phyloP scores from a whole-genome alignment of 2,888 invertebrate genomes.

The Phyllotreta striolata region DNA sequence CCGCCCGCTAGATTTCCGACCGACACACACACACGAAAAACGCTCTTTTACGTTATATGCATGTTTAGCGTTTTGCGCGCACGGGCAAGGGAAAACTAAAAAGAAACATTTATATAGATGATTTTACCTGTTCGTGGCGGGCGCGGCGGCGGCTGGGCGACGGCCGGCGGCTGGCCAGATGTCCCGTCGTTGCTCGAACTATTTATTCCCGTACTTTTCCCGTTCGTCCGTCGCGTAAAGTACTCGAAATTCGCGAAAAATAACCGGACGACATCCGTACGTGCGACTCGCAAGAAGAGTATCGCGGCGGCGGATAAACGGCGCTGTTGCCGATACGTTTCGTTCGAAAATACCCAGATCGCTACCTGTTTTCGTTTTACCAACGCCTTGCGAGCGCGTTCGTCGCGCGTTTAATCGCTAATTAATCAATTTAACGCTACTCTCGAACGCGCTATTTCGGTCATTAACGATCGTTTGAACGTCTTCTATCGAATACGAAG shows the following conservation, averaged over 20 bases:
- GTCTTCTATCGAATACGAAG: no score
- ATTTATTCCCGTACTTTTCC: constrained; percentile 44
- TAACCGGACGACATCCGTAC: constrained; percentile 44
- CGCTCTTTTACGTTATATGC: constrained; percentile 39
- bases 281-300: constrained; percentile 40
- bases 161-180: constrained; percentile 28
- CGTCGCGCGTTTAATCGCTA: background rate
- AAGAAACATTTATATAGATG: constrained; percentile 42
- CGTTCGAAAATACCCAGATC: no score
- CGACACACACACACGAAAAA: constrained; percentile 36
- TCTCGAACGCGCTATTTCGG: no score
- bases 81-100: constrained; percentile 47
- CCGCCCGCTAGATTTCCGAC: constrained; percentile 4
- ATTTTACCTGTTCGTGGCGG: constrained; percentile 46
- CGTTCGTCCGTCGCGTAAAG: constrained; percentile 46
- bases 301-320: constrained; percentile 41
- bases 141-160: constrained; percentile 32
- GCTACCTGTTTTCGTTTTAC: background rate
- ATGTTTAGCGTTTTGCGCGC: constrained; percentile 37
- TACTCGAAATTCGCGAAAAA: constrained; percentile 38
- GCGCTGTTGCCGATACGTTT: constrained; percentile 34
- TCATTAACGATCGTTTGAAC: no score
- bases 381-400: background rate
- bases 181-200: constrained; percentile 30
- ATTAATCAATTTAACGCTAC: background rate